Base-by-base conservation (phyloP, 2,797 vertebrate genomes). In the Spatula versicolor region DNA sequence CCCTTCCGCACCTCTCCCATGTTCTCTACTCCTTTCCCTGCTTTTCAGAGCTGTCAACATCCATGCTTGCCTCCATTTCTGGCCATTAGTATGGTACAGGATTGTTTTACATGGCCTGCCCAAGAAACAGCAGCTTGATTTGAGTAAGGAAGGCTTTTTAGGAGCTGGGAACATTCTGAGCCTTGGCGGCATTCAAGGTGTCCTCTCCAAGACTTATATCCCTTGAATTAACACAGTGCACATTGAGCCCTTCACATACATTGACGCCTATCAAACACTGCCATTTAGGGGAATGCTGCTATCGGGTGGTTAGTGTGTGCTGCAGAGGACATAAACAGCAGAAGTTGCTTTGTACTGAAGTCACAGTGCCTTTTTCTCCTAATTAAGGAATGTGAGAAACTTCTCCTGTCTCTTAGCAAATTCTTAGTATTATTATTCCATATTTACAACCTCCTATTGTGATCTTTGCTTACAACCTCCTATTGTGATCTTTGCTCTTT, bases 11-110 rank as follows among this genome's bases (percentile, higher is more conserved):
- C 81, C 74, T 82, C 95, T 92, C 79, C 59, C 43, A 16, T 92
- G 80, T 43, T 96, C 85, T 83, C 72, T 16, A 0, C 33, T 91
- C 52, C 41, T 80, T 86, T 86, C 85, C 71, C 74, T 60, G 71
- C 0, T 0, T 86, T 94, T 94, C 92, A 88, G 71, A 95, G 74
- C 87, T 96, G 92, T 95, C 91, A 91, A 46, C 91, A 82, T 94
- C n/a, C 37, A 0, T 71, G 60, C 74, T 86, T 90, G 33, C 28
- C 79, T 88, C 76, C 83, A 79, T 84, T 96, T 95, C 43, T 79
- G 92, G 71, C 67, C 22, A 19, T 93, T 69, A 83, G 79, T 37
- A 31, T 2, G 1, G 18, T 90, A 50, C 4, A 0, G 68, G 80
- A 90, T 91, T 94, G 71, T 90, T 96, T 96, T 96, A 90, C 80